phyloP scores from a whole-genome alignment of 2,888 invertebrate genomes.

The Netelia inedita region DNA sequence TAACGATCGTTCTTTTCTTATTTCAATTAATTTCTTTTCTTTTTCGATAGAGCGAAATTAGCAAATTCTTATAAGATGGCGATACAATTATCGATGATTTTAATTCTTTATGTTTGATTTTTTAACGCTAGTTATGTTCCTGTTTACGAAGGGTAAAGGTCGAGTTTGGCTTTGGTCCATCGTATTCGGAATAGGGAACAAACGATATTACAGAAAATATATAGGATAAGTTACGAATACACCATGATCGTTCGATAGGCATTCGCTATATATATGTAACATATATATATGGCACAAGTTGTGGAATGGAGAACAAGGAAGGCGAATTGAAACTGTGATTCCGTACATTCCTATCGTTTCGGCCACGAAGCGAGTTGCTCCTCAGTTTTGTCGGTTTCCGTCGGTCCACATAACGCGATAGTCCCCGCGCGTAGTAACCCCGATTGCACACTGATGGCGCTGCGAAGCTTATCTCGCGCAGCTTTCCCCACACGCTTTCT shows the following conservation, averaged over 20 bases:
- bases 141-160: constrained; percentile 34
- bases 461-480: constrained; percentile 58
- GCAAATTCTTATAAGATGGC: no score
- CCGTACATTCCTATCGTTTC: constrained; percentile 40
- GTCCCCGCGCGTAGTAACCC: constrained; percentile 35
- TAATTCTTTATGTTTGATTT: not conserved
- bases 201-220: constrained; percentile 20
- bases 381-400: constrained; percentile 47
- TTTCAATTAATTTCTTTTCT: no score
- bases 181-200: not conserved
- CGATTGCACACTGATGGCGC: constrained; percentile 61
- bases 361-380: constrained; percentile 36
- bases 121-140: not conserved
- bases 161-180: constrained; percentile 13
- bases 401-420: constrained; percentile 20
- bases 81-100: not conserved
- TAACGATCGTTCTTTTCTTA: no score
- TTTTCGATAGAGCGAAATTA: no score
- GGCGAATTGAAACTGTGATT: constrained; percentile 54
- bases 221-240: constrained; percentile 37
- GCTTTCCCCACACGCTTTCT: constrained; percentile 27
- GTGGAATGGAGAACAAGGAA: not conserved
- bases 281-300: not conserved
- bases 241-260: constrained; percentile 50
- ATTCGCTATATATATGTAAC: constrained; percentile 9